phyloP scores from a whole-genome alignment of 2,113 vertebrate species.

The Grammomys surdaster region DNA sequence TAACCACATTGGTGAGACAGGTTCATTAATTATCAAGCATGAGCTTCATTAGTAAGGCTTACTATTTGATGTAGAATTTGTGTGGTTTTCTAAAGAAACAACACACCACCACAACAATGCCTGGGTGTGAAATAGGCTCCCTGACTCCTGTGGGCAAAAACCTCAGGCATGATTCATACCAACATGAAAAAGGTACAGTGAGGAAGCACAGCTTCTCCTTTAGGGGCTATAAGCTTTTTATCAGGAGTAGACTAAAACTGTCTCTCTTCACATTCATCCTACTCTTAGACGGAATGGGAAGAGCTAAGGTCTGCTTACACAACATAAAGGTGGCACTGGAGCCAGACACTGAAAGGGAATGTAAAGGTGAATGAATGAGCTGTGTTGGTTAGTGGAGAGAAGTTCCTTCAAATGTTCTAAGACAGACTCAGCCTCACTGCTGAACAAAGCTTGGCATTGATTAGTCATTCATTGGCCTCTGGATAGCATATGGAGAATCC shows the following conservation, averaged over 20 bases:
- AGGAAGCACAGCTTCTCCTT: background rate
- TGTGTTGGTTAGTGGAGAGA: background rate
- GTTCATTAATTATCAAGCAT: background rate
- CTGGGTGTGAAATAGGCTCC: background rate
- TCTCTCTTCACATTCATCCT: background rate
- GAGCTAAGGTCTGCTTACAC: background rate
- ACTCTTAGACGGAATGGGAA: background rate
- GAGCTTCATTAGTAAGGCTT: conserved; percentile 14
- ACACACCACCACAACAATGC: background rate
- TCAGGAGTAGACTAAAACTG: background rate
- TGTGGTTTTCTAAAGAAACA: conserved; percentile 49
- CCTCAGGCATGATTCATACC: background rate
- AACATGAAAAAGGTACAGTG: conserved; percentile 8
- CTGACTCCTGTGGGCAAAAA: background rate
- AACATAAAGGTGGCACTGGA: background rate
- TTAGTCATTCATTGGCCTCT: background rate
- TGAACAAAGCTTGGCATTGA: background rate
- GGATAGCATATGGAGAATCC: background rate
- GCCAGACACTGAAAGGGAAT: background rate
- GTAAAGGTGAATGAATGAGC: background rate
- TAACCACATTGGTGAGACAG: background rate
- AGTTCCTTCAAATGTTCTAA: background rate
- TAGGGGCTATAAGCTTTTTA: background rate
- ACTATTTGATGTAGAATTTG: conserved; percentile 51
- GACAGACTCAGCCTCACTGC: background rate